Evolutionary conservation across 2,113 vertebrate species (phyloP), one percentile per base, ranked within the genome.

Genomic region (Saimiri boliviensis): DNA sequence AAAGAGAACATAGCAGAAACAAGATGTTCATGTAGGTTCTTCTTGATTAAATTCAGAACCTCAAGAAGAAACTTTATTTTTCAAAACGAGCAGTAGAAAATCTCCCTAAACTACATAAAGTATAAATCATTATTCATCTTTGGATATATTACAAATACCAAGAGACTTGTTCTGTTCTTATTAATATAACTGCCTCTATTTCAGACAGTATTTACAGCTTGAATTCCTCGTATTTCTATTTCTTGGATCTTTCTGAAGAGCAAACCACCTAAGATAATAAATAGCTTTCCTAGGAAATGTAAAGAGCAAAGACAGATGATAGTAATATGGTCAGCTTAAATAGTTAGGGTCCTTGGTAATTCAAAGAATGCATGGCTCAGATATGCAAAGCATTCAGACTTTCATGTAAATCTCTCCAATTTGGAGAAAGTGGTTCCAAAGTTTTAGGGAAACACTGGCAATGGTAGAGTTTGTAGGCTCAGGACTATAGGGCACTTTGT

Each of bases 31-130:
- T 30, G 21, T 25, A 91, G 42, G 58, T 85, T 94, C 73, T 85
- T 93, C 71, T 47, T 96, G 80, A 96, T 94, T 96, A 92, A 89
- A 93, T 90, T 76, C 8, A 91, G 90, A 96, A 82, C 37, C 79
- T 93, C 42, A 95, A 42, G 74, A 91, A 35, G 30, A 92, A 96
- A 82, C 8, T 86, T 91, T 54, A 81, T 70, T 91, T 32, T 76
- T 90, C 13, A 87, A 84, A 94, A 89, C 9, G 92, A 74, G 49
- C 9, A 79, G 13, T 47, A 91, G 82, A 66, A 89, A 14, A 86
- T 27, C 89, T 91, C 47, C 56, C 37, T 68, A 93, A 92, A 82
- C 45, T 80, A 86, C 3, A 17, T 66, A 63, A 70, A 96, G 52
- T 85, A 0, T 83, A 96, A 93, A 79, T 87, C 35, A 91, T 91